A percentile compares a stretch with the other conserved stretches of the same genome.
Conservation (phyloP, 2,113 vertebrate species). For the Callithrix jacchus region DNA sequence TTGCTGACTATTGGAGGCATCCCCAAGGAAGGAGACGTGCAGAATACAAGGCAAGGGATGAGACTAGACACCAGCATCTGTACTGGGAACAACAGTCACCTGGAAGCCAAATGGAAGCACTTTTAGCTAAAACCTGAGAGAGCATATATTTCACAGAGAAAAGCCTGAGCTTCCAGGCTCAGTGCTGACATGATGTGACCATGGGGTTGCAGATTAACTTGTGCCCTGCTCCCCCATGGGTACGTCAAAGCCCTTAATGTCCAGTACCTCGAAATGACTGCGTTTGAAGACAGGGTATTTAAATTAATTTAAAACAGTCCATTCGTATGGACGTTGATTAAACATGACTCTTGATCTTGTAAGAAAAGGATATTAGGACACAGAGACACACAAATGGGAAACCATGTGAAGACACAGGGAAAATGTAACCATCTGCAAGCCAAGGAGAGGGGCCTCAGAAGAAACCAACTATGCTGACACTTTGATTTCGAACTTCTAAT, state of each 20-base stretch:
- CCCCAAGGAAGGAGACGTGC: not conserved
- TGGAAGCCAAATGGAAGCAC: not conserved
- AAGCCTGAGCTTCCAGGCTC: not conserved
- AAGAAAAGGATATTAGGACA: not conserved
- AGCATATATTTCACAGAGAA: not conserved
- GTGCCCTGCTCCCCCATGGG: not conserved
- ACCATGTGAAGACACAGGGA: not conserved
- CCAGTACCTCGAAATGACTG: not conserved
- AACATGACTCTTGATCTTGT: not conserved
- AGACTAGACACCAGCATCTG: not conserved
- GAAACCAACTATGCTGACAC: not conserved
- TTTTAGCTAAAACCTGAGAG: not conserved
- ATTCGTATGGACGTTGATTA: not conserved
- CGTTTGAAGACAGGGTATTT: not conserved
- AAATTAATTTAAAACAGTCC: not conserved
- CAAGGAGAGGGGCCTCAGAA: not conserved
- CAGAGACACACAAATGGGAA: rapidly evolving
- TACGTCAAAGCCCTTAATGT: not conserved
- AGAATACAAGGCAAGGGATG: not conserved
- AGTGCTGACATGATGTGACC: not conserved
- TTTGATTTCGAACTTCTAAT: not conserved
- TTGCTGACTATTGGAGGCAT: not conserved
- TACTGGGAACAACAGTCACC: not conserved
- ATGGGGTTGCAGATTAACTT: not conserved
- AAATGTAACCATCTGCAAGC: not conserved